Base-by-base conservation (phyloP, 2,888 invertebrate genomes). In the Junonia oenone region DNA sequence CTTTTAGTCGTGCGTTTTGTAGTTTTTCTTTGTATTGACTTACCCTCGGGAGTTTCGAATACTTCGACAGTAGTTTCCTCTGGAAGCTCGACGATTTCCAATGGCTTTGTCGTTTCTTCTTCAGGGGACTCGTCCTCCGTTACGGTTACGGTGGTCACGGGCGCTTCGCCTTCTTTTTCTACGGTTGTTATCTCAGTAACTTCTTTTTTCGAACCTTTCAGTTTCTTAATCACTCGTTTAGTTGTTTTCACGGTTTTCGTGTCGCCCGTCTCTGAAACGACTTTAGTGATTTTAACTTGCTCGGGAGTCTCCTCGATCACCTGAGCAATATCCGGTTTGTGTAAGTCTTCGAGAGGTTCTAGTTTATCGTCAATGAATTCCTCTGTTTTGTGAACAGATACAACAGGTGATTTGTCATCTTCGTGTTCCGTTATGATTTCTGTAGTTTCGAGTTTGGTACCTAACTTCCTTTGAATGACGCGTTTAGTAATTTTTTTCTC, bases 391-490 rank as follows among this genome's bases (percentile, higher is more conserved):
- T 40, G 38, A 19, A 40, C 38, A 19, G 19, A 40, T 11, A 19
- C n/a, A 19, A 40, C 38, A 11, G 38, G 38, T 17, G 38, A 6
- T n/a, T 40, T n/a, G n/a, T 40, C 38, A 5, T 54, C 51, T 13
- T 58, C 54, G 35, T 45, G 15, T 47, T 29, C 60, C 58, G 53
- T 64, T 19, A 6, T n/a, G 57, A 52, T 49, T 37, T 47, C 11
- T 61, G 64, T 68, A 0, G 64, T 63, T 61, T 65, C 65, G 1
- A 61, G 19, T 48, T 64, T 68, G 2, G 67, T 75, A 43, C 75
- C 78, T 51, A 72, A 70, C 38, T 70, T 71, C 63, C 78, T 88
- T 66, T 67, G 65, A 53, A 69, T 63, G 55, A 75, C 13, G 2
- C 47, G 53, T 19, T 56, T 47, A 0, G 52, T 47, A 8, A 38